Base-by-base conservation (phyloP, 2,113 vertebrate species). In the Semnopithecus entellus region DNA sequence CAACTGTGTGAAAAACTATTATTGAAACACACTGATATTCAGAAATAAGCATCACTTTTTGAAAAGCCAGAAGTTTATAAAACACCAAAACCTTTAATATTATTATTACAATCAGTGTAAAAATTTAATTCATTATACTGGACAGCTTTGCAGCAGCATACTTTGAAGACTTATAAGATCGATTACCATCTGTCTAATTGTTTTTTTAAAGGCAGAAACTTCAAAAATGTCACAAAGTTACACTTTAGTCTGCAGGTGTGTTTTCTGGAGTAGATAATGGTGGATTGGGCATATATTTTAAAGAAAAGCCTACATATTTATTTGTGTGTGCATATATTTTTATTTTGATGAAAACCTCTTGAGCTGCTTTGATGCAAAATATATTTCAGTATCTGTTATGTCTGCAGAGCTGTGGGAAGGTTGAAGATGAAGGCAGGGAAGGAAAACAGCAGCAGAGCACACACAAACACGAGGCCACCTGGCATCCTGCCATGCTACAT, bases 401-500 rank as follows among this genome's bases (percentile, higher is more conserved):
- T 96, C 78, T 97, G 59, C 55, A 93, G 82, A 96, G 72, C 88
- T 79, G 61, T 94, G 96, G 81, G 94, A 94, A 96, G 88, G n/a
- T n/a, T 88, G 76, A 90, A 86, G 57, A 90, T 14, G 94, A 91
- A 96, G 75, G 64, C 59, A 78, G 27, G 72, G 30, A 89, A 93
- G 72, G 38, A 91, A 96, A 81, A 48, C 86, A 94, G 88, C 38
- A 79, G 76, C 11, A 2, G 22, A 17, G 87, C 97, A 43, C 48
- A 82, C 79, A 92, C 82, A 97, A 95, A 94, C 83, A 81, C 0
- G 11, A 92, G 96, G 73, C 83, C 55, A 3, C 40, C 32, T 91
- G 89, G 97, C 94, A 98, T 96, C 96, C 94, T 98, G 98, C 96
- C 98, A 98, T 93, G 79, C 25, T 50, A 93, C 97, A 97, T 1